Evolutionary conservation across 2,113 vertebrate genomes (phyloP).

Genomic region (Gulo gulo): DNA sequence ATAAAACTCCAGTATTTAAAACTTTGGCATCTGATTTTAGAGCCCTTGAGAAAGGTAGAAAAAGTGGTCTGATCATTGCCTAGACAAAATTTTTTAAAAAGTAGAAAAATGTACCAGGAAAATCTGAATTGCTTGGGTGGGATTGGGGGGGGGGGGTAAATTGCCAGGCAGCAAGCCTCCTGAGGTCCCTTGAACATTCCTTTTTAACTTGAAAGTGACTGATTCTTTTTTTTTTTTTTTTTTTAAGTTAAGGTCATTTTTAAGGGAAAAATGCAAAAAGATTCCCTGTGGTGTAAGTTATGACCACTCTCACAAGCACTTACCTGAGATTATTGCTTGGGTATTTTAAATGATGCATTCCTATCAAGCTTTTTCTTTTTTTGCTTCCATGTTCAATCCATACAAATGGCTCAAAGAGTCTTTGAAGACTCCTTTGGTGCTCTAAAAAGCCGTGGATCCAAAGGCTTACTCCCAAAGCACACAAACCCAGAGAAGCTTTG

Average conservation of each 20-base stretch:
- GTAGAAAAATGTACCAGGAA: not conserved
- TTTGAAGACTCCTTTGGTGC: not conserved
- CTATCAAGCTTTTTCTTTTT: not conserved
- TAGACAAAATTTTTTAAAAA: not conserved
- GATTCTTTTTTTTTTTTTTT: not conserved
- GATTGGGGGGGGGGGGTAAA: not conserved
- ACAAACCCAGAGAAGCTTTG: not conserved
- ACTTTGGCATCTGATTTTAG: not conserved
- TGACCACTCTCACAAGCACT: not conserved
- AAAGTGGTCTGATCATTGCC: not conserved
- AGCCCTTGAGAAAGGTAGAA: not conserved
- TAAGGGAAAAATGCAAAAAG: not conserved
- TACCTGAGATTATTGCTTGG: not conserved
- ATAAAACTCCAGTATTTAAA: not conserved
- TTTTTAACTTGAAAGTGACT: slow-evolving; percentile 47
- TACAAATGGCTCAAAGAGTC: not conserved
- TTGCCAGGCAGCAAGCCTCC: not conserved
- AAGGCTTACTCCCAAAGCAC: not conserved
- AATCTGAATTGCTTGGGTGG: not conserved
- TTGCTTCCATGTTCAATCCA: not conserved
- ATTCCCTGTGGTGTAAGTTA: not conserved
- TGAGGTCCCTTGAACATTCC: slow-evolving; percentile 1
- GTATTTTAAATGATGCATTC: not conserved
- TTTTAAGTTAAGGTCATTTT: not conserved
- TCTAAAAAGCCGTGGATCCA: not conserved